Evolutionary conservation across 2,888 invertebrate genomes (phyloP).

Genomic region (Scaptomyza flava): DNA sequence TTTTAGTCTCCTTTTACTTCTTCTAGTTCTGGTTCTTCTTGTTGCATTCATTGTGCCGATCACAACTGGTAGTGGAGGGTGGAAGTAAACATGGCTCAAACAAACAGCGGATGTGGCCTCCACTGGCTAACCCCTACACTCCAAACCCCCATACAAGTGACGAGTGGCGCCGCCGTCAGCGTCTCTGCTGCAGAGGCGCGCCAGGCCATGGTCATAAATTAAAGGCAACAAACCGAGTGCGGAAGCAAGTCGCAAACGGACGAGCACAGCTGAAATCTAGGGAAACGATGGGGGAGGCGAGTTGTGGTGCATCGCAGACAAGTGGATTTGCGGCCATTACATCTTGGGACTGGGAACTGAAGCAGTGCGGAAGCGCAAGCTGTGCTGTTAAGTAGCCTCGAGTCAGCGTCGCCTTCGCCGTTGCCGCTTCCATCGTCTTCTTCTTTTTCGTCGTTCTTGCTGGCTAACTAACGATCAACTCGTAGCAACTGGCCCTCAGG

Average conservation of each 20-base stretch:
- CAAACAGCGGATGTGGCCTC: slow-evolving; percentile 69
- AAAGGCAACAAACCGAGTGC: slow-evolving; percentile 73
- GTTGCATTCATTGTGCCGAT: slow-evolving; percentile 54
- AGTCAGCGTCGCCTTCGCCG: slow-evolving; percentile 44
- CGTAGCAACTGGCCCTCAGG: slow-evolving; percentile 42
- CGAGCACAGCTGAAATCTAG: slow-evolving; percentile 7
- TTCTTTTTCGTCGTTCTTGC: not conserved
- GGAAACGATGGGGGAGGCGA: slow-evolving; percentile 1
- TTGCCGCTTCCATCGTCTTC: slow-evolving; percentile 13
- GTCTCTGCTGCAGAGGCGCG: slow-evolving; percentile 47
- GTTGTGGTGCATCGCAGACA: slow-evolving; percentile 26
- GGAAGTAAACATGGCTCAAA: slow-evolving; percentile 31
- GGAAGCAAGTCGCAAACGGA: slow-evolving; percentile 65
- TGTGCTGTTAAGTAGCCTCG: slow-evolving; percentile 70
- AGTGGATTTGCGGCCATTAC: slow-evolving; percentile 75
- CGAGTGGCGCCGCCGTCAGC: slow-evolving; percentile 50
- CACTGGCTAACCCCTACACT: slow-evolving; percentile 16
- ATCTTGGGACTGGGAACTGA: slow-evolving; percentile 48
- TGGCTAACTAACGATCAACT: slow-evolving; percentile 64
- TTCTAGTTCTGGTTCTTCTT: slow-evolving; percentile 21
- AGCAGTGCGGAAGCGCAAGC: slow-evolving; percentile 66
- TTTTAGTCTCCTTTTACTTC: not conserved
- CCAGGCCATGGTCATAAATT: slow-evolving; percentile 71
- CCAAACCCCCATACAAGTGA: slow-evolving; percentile 14
- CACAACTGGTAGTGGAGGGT: slow-evolving; percentile 10